Percentiles rank a stretch among this genome's conserved stretches.
These are phyloP conservation scores for Myxocyprinus asiaticus DNA, from an alignment of 2,113 vertebrate genomes.

Conservation along the genomic window DNA sequence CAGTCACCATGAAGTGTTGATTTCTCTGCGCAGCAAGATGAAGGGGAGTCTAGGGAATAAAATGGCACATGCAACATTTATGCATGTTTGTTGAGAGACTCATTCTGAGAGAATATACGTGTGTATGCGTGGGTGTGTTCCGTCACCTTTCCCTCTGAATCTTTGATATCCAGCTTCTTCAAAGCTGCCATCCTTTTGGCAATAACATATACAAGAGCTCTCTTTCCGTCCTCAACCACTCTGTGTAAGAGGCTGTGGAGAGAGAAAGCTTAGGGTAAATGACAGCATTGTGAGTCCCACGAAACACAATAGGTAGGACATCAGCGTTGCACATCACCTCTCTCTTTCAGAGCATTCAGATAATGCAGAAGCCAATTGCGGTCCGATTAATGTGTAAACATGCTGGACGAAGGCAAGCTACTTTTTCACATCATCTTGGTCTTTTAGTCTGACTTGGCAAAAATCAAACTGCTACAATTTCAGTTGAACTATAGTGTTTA, in stretches of 20 bases:
- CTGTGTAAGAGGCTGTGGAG: conserved; percentile 76
- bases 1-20: conserved; percentile 81
- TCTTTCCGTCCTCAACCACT: conserved; percentile 76
- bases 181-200: conserved; percentile 73
- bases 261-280: background rate
- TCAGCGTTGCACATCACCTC: no score
- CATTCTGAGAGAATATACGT: background rate
- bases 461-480: no score
- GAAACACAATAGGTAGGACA: no score
- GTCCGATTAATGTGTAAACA: no score
- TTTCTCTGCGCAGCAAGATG: conserved; percentile 83
- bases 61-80: background rate
- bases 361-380: no score
- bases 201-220: conserved; percentile 74
- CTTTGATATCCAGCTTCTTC: conserved; percentile 76
- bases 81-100: background rate
- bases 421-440: no score
- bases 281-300: background rate
- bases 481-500: no score
- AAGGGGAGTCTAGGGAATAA: conserved; percentile 75
- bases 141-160: conserved; percentile 77
- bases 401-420: no score
- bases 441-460: no score
- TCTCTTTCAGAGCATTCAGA: no score
- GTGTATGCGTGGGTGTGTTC: background rate